phyloP scores from a whole-genome alignment of 2,888 invertebrate species.

The Sinhomidia bicolor region DNA sequence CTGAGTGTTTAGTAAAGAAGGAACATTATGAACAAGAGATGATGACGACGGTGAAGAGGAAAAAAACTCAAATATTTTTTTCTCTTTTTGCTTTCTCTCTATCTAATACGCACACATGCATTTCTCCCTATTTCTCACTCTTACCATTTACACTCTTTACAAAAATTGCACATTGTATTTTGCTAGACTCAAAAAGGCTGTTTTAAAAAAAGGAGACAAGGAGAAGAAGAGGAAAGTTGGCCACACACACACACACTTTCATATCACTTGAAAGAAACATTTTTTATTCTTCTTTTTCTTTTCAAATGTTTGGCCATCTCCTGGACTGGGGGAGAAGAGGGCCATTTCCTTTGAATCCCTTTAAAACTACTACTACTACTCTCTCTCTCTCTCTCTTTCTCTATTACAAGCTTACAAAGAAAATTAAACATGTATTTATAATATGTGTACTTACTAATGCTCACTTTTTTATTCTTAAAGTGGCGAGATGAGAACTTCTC shows the following conservation, averaged over 20 bases:
- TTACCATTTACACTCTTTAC: constrained; percentile 53
- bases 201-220: constrained; percentile 38
- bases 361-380: background rate
- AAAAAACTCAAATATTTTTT: constrained; percentile 10
- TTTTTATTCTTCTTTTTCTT: background rate
- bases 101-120: background rate
- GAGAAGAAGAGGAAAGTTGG: constrained; percentile 61
- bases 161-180: constrained; percentile 67
- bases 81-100: background rate
- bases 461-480: background rate
- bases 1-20: constrained; percentile 4
- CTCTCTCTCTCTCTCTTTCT: background rate
- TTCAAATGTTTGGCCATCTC: constrained; percentile 49
- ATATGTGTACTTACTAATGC: background rate
- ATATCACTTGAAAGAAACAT: constrained; percentile 56
- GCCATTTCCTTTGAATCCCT: constrained; percentile 17
- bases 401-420: too few species aligned
- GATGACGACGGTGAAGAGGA: background rate
- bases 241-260: constrained; percentile 50
- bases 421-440: background rate
- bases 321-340: constrained; percentile 39
- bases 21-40: background rate
- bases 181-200: constrained; percentile 35
- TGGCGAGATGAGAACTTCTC: background rate
- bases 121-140: background rate